Evolutionary conservation across 2,888 invertebrate species (phyloP), one percentile per base, ranked within the genome.

Genomic region (Heliconius sara): DNA sequence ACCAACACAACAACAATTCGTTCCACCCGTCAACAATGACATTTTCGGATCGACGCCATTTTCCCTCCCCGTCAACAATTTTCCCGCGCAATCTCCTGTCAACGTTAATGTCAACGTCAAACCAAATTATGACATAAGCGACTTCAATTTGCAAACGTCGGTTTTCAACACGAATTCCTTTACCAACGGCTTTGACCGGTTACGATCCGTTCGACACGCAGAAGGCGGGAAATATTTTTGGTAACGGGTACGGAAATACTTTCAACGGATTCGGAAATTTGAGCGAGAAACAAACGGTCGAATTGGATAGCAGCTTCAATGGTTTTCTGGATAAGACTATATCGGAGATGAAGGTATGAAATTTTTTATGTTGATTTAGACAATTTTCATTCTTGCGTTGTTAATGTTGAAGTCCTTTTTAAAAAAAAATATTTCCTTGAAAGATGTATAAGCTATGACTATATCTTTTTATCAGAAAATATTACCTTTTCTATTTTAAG

Each of bases 121-220:
- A 83, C 95, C 95, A 0, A 95, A 95, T 85, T 95, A 95, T 84
- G 94, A 95, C 81, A 92, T 95, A 16, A 89, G 89, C 81, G 95
- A 95, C 82, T 95, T 95, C 81, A 95, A 92, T 81, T 88, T 95
- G 0, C 92, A 91, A 85, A 94, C 93, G 7, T 94, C 95, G 63
- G 95, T 95, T 19, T 95, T 95, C 80, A 94, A 92, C 85, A 88
- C 89, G 22, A 89, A 90, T 3, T 90, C 93, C 0, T 93, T 94
- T 85, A 93, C 94, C 1, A 94, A 95, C 81, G 95, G 93, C n/a
- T 0, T 84, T 95, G 76, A 92, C 91, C 34, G 94, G 95, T 0
- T 96, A 96, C 84, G 98, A 98, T 92, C 98, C 98, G 1, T 98
- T 98, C 89, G 98, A 98, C 85, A 98, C 98, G 95, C 97, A 97